These are phyloP conservation scores for Melipona bicolor DNA, from an alignment of 2,888 invertebrate genomes.

Conservation along the genomic window DNA sequence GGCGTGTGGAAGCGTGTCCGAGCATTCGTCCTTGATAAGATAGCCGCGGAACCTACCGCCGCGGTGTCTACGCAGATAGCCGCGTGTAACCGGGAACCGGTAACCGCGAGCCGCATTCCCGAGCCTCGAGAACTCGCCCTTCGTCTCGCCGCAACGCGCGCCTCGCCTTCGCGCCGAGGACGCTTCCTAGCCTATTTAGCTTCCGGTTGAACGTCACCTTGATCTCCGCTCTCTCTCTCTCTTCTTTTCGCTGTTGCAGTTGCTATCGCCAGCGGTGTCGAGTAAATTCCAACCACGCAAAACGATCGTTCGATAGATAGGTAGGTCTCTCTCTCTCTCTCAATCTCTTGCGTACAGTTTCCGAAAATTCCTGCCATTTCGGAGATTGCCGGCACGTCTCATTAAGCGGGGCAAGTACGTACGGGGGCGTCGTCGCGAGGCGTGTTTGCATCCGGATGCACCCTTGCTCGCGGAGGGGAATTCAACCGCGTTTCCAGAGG, in stretches of 20 bases:
- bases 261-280: too few species aligned
- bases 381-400: background rate
- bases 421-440: background rate
- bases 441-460: background rate
- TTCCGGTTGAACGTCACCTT: conserved; percentile 63
- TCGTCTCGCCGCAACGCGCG: conserved; percentile 1
- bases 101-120: conserved; percentile 73
- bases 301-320: too few species aligned
- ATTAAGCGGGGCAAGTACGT: background rate
- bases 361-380: background rate
- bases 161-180: conserved; percentile 47
- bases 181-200: conserved; percentile 57
- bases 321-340: too few species aligned
- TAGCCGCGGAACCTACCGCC: conserved; percentile 67
- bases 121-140: conserved; percentile 56
- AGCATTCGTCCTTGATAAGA: conserved; percentile 76
- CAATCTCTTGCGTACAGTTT: background rate
- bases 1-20: conserved; percentile 62
- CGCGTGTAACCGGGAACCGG: conserved; percentile 68
- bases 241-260: too few species aligned
- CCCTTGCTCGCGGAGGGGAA: conserved; percentile 17
- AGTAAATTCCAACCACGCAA: too few species aligned
- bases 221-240: background rate
- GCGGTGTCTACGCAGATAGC: conserved; percentile 57
- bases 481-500: conserved; percentile 45